Evolutionary conservation across 2,888 invertebrate genomes (phyloP).

Genomic region (Petrolisthes manimaculis): DNA sequence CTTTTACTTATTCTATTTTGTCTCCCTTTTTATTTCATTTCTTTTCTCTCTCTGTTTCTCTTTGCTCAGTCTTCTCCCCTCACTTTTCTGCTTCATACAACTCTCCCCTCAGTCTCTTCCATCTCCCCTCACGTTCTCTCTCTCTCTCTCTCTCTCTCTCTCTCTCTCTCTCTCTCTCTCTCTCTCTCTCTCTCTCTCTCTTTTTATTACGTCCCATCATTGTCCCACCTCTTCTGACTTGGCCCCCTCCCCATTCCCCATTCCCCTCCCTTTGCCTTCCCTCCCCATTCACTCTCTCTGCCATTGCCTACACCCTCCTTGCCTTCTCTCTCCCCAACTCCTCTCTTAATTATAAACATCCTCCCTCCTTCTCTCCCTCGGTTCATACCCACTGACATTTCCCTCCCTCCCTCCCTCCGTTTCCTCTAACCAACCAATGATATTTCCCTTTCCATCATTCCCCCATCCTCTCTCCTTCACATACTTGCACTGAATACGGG

Average conservation of each 20-base stretch:
- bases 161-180: slow-evolving; percentile 3
- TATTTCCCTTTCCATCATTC: no score
- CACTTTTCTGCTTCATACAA: background rate
- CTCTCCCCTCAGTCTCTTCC: background rate
- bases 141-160: slow-evolving; percentile 8
- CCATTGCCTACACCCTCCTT: no score
- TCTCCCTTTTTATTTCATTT: background rate
- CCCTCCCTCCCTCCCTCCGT: no score
- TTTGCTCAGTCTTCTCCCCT: background rate
- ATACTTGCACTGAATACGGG: no score
- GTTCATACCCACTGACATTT: no score
- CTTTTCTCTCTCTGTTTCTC: background rate
- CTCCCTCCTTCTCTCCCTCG: no score
- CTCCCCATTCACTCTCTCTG: background rate
- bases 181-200: slow-evolving; percentile 4
- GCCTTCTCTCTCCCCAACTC: no score
- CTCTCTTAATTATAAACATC: no score
- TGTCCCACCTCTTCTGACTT: background rate
- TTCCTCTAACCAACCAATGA: no score
- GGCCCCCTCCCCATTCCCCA: background rate
- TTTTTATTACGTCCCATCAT: background rate
- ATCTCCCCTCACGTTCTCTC: background rate
- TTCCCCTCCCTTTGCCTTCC: background rate
- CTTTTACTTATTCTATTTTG: background rate
- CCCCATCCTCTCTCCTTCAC: no score